phyloP scores from a whole-genome alignment of 2,113 vertebrate genomes.

The Rattus rattus region DNA sequence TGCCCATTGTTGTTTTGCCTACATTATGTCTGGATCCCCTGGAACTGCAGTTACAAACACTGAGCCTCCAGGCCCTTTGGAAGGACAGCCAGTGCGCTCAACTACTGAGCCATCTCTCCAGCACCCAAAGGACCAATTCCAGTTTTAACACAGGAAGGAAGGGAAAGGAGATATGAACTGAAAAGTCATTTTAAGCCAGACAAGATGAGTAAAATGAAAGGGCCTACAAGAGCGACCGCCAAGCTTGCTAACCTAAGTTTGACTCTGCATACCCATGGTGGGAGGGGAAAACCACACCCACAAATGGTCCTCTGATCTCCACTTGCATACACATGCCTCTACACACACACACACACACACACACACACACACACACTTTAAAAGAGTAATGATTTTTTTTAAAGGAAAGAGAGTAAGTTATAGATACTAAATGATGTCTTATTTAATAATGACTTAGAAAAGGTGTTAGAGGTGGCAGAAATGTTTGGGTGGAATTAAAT shows the following conservation, averaged over 20 bases:
- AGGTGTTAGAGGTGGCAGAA: not conserved
- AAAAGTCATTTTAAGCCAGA: constrained; percentile 54
- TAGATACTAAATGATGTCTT: not conserved
- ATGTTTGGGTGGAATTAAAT: not conserved
- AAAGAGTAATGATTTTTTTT: not conserved
- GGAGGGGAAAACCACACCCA: not conserved
- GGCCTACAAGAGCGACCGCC: too few species aligned
- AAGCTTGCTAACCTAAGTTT: not conserved
- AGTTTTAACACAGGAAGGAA: not conserved
- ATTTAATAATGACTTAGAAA: constrained; percentile 16
- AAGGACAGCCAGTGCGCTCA: not conserved
- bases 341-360: not conserved
- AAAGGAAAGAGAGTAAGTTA: not conserved
- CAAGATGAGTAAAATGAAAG: not conserved
- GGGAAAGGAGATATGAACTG: not conserved
- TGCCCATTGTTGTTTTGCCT: not conserved
- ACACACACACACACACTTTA: not conserved
- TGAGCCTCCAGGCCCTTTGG: not conserved
- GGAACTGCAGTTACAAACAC: not conserved
- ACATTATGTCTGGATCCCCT: not conserved
- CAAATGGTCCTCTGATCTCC: not conserved
- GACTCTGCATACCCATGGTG: not conserved
- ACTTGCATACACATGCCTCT: not conserved
- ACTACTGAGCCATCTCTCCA: not conserved
- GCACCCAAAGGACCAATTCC: not conserved